Evolutionary conservation across 1,140 invertebrate species (phyloP).

Genomic region (Bombus haemorrhoidalis): DNA sequence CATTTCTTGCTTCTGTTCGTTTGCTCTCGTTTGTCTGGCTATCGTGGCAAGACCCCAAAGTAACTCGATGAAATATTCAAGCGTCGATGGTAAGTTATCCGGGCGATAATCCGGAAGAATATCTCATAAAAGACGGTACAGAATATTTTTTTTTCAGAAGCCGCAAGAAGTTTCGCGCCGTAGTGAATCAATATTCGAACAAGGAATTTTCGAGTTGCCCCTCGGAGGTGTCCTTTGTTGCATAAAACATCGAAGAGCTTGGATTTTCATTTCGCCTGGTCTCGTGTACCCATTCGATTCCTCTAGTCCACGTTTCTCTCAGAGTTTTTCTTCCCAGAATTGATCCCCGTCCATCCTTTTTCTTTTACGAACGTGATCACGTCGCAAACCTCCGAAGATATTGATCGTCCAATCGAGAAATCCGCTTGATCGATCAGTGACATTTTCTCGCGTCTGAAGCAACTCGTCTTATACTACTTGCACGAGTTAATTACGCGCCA

Average conservation of each 20-base stretch:
- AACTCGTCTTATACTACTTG: constrained; percentile 1
- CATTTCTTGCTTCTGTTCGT: not conserved
- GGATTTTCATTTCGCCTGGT: not conserved
- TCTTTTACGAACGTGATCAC: not conserved
- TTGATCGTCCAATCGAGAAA: not conserved
- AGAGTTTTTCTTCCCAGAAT: not conserved
- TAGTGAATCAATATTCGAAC: not conserved
- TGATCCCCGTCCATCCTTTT: not conserved
- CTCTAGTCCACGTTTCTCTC: not conserved
- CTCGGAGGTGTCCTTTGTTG: not conserved
- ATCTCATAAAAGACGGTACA: not conserved
- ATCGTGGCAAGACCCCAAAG: not conserved
- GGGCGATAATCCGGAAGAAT: constrained; percentile 13
- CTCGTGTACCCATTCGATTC: not conserved
- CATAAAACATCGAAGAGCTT: not conserved
- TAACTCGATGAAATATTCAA: constrained; percentile 50
- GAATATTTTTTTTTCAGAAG: constrained; percentile 15
- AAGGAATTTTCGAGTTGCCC: not conserved
- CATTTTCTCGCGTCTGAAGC: not conserved
- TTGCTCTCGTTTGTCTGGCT: constrained; percentile 30
- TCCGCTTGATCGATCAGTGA: not conserved
- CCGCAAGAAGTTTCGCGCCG: not conserved
- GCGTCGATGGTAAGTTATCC: constrained; percentile 27
- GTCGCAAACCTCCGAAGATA: not conserved
- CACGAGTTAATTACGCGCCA: too few relatives aligned